phyloP scores from a whole-genome alignment of 2,113 vertebrate genomes.

The Dryoscopus gambensis region DNA sequence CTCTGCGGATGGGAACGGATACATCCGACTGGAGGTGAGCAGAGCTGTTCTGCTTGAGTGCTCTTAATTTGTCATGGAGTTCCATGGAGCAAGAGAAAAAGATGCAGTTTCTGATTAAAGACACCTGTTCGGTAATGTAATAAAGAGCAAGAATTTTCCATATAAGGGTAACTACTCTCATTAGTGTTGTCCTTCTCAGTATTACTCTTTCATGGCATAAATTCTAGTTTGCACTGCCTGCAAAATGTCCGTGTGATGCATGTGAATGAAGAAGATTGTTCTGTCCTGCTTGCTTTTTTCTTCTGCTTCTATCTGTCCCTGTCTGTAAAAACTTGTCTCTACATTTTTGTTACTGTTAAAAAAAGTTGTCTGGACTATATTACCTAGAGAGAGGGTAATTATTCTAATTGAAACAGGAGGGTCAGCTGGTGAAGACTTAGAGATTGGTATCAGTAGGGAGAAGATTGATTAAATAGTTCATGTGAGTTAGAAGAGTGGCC shows the following conservation, averaged over 20 bases:
- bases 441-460: neutral
- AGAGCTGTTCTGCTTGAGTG: neutral
- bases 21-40: constrained; percentile 79
- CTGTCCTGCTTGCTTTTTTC: neutral
- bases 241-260: neutral
- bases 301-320: neutral
- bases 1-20: constrained; percentile 66
- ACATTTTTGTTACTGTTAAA: neutral
- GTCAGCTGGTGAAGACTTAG: neutral
- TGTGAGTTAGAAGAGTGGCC: neutral
- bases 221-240: neutral
- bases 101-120: neutral
- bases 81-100: neutral
- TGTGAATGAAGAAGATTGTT: neutral
- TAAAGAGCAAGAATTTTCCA: neutral
- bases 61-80: neutral
- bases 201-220: neutral
- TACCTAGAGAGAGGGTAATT: neutral
- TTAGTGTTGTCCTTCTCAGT: neutral
- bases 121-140: neutral
- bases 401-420: neutral
- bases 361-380: neutral
- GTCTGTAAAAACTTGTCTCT: neutral
- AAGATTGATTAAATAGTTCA: neutral
- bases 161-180: neutral